These are phyloP conservation scores for Lasioglossum oenotherae DNA, from an alignment of 2,888 invertebrate species.

Conservation along the genomic window DNA sequence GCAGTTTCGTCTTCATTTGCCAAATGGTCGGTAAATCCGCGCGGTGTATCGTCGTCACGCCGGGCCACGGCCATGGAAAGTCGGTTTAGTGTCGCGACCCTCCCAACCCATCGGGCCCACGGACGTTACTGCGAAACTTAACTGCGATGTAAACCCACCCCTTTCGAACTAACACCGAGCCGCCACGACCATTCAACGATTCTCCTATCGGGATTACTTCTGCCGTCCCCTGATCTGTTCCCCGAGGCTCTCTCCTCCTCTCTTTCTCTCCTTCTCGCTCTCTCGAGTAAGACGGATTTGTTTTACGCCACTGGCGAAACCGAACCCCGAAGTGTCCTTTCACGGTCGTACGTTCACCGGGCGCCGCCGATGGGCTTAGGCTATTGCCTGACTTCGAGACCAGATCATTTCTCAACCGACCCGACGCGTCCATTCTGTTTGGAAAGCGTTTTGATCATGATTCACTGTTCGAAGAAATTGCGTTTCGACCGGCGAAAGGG, in stretches of 20 bases:
- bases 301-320: slow-evolving; percentile 23
- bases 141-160: slow-evolving; percentile 76
- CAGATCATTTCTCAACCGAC: slow-evolving; percentile 4
- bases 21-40: slow-evolving; percentile 77
- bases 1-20: slow-evolving; percentile 78
- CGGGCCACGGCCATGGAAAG: slow-evolving; percentile 60
- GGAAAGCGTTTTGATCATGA: slow-evolving; percentile 7
- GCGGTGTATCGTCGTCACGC: slow-evolving; percentile 50
- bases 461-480: slow-evolving; percentile 11
- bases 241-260: slow-evolving; percentile 36
- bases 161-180: slow-evolving; percentile 65
- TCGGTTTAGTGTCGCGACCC: slow-evolving; percentile 60
- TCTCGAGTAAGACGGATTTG: slow-evolving; percentile 51
- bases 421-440: background rate
- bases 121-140: slow-evolving; percentile 72
- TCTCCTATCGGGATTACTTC: slow-evolving; percentile 57
- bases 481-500: background rate
- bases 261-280: background rate
- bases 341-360: background rate
- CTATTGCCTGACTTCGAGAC: slow-evolving; percentile 5
- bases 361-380: background rate
- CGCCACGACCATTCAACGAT: slow-evolving; percentile 64
- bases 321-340: background rate
- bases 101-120: slow-evolving; percentile 4
- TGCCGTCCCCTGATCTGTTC: slow-evolving; percentile 56